phyloP scores from a whole-genome alignment of 1,140 invertebrate species.

The Drosophila repletoides region DNA sequence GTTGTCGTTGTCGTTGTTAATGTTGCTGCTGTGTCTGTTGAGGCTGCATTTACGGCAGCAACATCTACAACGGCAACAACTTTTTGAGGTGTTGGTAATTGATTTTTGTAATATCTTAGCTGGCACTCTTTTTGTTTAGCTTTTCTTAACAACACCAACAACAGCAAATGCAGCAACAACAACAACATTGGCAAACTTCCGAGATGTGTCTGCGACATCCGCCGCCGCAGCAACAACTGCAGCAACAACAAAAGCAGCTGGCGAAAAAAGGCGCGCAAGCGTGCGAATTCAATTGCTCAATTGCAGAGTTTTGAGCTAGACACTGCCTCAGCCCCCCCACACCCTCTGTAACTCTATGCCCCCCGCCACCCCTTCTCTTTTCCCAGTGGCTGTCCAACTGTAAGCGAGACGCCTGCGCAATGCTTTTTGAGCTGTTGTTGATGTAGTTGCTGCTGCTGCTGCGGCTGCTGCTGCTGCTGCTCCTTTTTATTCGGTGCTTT shows the following conservation, averaged over 20 bases:
- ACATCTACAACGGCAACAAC: constrained; percentile 53
- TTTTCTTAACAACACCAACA: constrained; percentile 52
- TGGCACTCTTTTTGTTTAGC: constrained; percentile 69
- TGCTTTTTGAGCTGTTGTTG: constrained; percentile 24
- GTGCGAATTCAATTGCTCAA: constrained; percentile 81
- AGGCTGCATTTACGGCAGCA: constrained; percentile 40
- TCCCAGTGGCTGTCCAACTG: neutral
- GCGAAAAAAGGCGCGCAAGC: constrained; percentile 75
- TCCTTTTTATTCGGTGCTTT: constrained; percentile 61
- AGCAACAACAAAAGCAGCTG: constrained; percentile 24
- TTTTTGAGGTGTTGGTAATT: constrained; percentile 80
- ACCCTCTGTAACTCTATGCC: neutral
- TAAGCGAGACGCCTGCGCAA: constrained; percentile 66
- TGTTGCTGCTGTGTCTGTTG: constrained; percentile 57
- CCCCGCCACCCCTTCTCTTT: neutral
- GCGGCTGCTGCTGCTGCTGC: constrained; percentile 42
- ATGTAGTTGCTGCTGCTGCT: constrained; percentile 1
- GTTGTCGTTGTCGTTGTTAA: constrained; percentile 58
- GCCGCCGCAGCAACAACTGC: constrained; percentile 32
- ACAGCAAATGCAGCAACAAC: constrained; percentile 24
- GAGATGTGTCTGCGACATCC: constrained; percentile 78
- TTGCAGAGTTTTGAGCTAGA: constrained; percentile 54
- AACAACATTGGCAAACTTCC: constrained; percentile 61
- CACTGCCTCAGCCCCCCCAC: neutral
- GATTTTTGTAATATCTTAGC: constrained; percentile 80